These are phyloP conservation scores for Petrocephalus sullivani DNA, from an alignment of 2,797 vertebrate genomes.

Conservation along the genomic window DNA sequence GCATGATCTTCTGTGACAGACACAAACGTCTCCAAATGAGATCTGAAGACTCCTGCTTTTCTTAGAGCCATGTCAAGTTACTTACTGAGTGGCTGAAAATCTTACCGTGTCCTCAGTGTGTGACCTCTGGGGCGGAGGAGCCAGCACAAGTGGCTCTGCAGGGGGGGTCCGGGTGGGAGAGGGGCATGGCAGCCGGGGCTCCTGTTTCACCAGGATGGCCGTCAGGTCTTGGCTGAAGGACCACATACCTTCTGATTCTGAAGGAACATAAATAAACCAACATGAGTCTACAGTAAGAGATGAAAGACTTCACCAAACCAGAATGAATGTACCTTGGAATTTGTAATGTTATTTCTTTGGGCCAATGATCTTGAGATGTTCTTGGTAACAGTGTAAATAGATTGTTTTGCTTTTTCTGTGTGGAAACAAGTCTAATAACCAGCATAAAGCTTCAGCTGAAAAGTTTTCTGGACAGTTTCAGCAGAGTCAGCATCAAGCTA, in stretches of 20 bases:
- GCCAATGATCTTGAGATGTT: not conserved
- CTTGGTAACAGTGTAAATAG: not conserved
- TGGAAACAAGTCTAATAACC: not conserved
- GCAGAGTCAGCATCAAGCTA: not conserved
- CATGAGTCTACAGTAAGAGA: not conserved
- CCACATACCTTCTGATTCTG: conserved; percentile 84
- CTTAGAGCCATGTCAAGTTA: not conserved
- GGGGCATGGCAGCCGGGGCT: conserved; percentile 66
- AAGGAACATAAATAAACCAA: conserved; percentile 6
- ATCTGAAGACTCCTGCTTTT: not conserved
- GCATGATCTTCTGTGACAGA: not conserved
- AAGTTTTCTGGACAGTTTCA: not conserved
- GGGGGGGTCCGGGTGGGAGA: conserved; percentile 38
- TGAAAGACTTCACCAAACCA: not conserved
- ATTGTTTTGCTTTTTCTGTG: not conserved
- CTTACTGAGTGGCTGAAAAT: not conserved
- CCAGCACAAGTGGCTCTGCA: conserved; percentile 64
- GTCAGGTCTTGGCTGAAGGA: conserved; percentile 89
- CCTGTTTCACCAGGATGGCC: conserved; percentile 92
- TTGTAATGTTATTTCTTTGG: not conserved
- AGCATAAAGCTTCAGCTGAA: not conserved
- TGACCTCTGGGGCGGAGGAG: conserved; percentile 66
- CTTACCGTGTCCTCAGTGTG: conserved; percentile 39
- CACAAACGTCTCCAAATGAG: not conserved
- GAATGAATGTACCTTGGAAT: not conserved